Base-by-base conservation (phyloP, 2,113 vertebrate genomes). In the Cebus imitator region DNA sequence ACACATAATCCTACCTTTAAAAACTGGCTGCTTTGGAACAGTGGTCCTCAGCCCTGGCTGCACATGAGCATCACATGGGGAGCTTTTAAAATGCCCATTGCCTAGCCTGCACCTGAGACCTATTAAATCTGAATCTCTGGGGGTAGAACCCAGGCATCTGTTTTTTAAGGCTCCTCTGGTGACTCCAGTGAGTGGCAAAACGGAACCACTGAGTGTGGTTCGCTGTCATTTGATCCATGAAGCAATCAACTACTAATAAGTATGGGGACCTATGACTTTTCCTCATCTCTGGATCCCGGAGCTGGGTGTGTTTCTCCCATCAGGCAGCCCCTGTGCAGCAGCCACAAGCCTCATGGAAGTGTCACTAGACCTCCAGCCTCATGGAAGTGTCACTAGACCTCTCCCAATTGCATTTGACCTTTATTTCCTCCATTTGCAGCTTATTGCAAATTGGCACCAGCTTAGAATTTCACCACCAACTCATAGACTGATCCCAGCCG, bases 401-500 rank as follows among this genome's bases (percentile, higher is more conserved):
- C 40, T 80, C 73, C 81, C 45, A 11, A 1, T 21, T 48, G 37
- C 64, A 37, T 78, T 73, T 82, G 81, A 70, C 57, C 84, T 94
- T 73, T 30, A 6, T 45, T 68, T 94, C 84, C 61, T 94, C 27
- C 32, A 13, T 45, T 85, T 78, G 21, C 37, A 80, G n/a, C 35
- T 27, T 25, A 8, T 78, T 70, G 52, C 23, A 21, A 68, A 50
- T 48, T 43, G 61, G 52, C 48, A 52, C 16, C 68, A 21, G 1
- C 82, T 87, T 94, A 79, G 79, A 95, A 70, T 90, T 57, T 91
- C 68, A 37, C 79, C 48, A 57, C 61, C 37, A 89, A 23, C n/a
- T 43, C 55, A 11, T 2, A 87, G 90, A 73, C 40, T 73, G 50
- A 84, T 45, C 40, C 25, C 82, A 17, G 23, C 40, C 73, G 57